phyloP scores from a whole-genome alignment of 1,140 invertebrate species.

The Colletes latitarsis region DNA sequence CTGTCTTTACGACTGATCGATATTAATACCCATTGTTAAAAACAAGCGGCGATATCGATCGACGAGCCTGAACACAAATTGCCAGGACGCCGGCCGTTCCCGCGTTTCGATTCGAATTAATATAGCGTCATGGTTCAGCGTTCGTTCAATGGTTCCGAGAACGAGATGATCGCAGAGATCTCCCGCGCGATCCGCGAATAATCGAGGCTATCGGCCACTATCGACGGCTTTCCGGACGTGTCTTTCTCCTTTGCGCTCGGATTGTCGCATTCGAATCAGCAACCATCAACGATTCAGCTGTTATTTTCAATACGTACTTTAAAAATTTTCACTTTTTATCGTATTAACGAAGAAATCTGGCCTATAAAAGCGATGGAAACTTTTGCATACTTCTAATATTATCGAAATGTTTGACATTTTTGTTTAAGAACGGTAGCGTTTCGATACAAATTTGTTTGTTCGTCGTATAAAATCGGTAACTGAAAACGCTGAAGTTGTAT shows the following conservation, averaged over 20 bases:
- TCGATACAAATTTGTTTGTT: no score
- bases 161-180: background rate
- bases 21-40: constrained; percentile 54
- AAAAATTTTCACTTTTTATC: no score
- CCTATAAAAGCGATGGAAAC: no score
- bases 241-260: background rate
- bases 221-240: background rate
- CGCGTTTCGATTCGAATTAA: constrained; percentile 27
- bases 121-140: background rate
- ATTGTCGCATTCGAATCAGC: no score
- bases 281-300: no score
- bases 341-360: no score
- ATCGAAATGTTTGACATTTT: no score
- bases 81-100: constrained; percentile 3
- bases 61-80: constrained; percentile 34
- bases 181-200: background rate
- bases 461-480: background rate
- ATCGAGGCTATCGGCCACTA: background rate
- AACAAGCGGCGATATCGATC: constrained; percentile 51
- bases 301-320: no score
- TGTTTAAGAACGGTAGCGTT: no score
- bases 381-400: no score
- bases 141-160: background rate
- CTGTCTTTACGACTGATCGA: constrained; percentile 58
- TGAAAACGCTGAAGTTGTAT: constrained; percentile 26